phyloP scores from a whole-genome alignment of 1,140 invertebrate genomes.

The Nixonia krombeini region DNA sequence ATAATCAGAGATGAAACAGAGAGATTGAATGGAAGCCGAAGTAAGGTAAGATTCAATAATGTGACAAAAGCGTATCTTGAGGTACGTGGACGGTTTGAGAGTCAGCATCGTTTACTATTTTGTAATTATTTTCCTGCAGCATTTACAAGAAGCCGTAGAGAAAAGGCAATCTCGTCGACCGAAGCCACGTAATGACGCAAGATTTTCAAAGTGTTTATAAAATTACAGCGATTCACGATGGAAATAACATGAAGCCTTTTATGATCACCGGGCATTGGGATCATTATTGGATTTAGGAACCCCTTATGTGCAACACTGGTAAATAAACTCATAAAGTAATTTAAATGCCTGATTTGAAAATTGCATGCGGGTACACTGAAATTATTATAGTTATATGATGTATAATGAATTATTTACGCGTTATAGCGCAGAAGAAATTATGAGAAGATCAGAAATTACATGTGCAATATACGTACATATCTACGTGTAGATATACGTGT shows the following conservation, averaged over 20 bases:
- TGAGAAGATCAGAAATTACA: too few relatives aligned
- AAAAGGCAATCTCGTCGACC: slow-evolving; percentile 64
- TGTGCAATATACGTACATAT: too few relatives aligned
- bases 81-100: too few relatives aligned
- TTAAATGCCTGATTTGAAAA: slow-evolving; percentile 33
- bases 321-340: slow-evolving; percentile 44
- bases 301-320: slow-evolving; percentile 41
- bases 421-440: too few relatives aligned
- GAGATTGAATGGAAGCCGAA: too few relatives aligned
- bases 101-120: slow-evolving; percentile 41
- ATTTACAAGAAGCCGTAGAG: slow-evolving; percentile 61
- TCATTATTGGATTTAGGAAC: slow-evolving; percentile 67
- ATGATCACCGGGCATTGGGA: slow-evolving; percentile 52
- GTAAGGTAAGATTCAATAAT: background rate
- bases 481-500: too few relatives aligned
- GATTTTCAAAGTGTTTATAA: slow-evolving; percentile 73
- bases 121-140: slow-evolving; percentile 66
- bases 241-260: slow-evolving; percentile 63
- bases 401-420: too few relatives aligned
- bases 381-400: too few relatives aligned
- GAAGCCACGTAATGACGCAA: slow-evolving; percentile 64
- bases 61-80: background rate
- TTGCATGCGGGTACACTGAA: background rate
- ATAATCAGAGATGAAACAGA: too few relatives aligned
- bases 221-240: slow-evolving; percentile 66